Percentiles rank a stretch among this genome's conserved stretches.
Evolutionary conservation across 2,888 invertebrate species (phyloP).

Genomic region (Microplitis manilae): DNA sequence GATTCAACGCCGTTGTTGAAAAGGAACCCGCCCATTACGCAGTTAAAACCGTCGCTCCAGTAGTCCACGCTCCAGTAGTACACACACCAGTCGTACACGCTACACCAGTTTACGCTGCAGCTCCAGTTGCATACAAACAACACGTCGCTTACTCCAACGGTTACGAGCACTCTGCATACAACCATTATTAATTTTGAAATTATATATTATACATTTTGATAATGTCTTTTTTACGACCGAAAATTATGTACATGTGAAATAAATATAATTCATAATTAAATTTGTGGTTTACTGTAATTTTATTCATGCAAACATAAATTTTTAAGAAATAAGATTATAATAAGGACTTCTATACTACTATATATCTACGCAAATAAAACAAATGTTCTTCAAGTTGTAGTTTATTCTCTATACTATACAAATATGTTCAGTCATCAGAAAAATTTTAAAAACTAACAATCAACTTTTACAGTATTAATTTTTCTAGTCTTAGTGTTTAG

Average conservation of each 20-base stretch:
- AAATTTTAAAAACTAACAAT: neutral
- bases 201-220: neutral
- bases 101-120: slow-evolving; percentile 21
- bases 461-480: neutral
- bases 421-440: neutral
- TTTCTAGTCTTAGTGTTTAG: neutral
- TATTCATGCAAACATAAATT: too few relatives aligned
- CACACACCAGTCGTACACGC: slow-evolving; percentile 45
- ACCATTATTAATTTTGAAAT: neutral
- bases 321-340: too few relatives aligned
- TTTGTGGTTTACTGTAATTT: too few relatives aligned
- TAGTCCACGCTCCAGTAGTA: slow-evolving; percentile 69
- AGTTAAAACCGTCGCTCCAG: slow-evolving; percentile 65
- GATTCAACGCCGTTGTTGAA: slow-evolving; percentile 66
- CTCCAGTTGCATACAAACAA: slow-evolving; percentile 23
- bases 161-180: neutral
- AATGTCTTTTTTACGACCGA: neutral
- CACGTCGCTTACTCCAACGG: neutral
- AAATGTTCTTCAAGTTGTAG: too few relatives aligned
- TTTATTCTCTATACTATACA: too few relatives aligned
- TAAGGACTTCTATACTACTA: too few relatives aligned
- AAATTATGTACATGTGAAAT: neutral
- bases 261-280: neutral
- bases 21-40: slow-evolving; percentile 54
- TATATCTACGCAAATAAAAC: too few relatives aligned